Base-by-base conservation (phyloP, 2,888 invertebrate species). In the Bellardia bayeri region DNA sequence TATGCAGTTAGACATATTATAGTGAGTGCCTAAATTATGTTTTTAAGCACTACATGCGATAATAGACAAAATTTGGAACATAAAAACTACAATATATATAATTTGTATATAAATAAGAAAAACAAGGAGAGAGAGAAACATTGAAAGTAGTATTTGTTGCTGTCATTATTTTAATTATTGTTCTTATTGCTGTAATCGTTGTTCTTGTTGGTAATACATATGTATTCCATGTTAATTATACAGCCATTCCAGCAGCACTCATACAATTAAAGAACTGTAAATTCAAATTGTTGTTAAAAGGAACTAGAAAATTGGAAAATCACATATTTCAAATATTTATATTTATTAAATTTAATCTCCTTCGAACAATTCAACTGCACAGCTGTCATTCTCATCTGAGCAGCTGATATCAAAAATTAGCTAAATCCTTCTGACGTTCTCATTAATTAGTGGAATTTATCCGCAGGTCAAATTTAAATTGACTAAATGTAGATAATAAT, bases 11-110 rank as follows among this genome's bases (percentile, higher is more conserved):
- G 56, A 56, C 16, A 56, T 56, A 56, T 56, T 56, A 13, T 45
- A 45, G 45, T 23, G 56, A 56, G 56, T 56, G 56, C 23, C 8
- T 56, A 56, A 56, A 56, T 56, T 56, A 56, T 56, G 56, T 23
- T 56, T 56, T 56, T 56, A 56, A 5, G 23, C 23, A n/a, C 51
- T n/a, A 51, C 51, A 14, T 51, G 8, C 42, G 42, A 45, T 8
- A 45, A 45, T 45, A 9, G 11, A 45, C 42, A 45, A 45, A 51
- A 4, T n/a, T 51, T 5, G 4, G 13, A n/a, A 51, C n/a, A 14
- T 14, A 51, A 4, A 14, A 23, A 23, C 23, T 1, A 23, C 0
- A 0, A 23, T 23, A 23, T 1, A 23, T 23, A 23, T 23, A 23
- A 49, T 13, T 13, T 51, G 51, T 14, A 56, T 56, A 23, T 56